Base-by-base conservation (phyloP, 2,888 invertebrate genomes). In the Agrochola macilenta region DNA sequence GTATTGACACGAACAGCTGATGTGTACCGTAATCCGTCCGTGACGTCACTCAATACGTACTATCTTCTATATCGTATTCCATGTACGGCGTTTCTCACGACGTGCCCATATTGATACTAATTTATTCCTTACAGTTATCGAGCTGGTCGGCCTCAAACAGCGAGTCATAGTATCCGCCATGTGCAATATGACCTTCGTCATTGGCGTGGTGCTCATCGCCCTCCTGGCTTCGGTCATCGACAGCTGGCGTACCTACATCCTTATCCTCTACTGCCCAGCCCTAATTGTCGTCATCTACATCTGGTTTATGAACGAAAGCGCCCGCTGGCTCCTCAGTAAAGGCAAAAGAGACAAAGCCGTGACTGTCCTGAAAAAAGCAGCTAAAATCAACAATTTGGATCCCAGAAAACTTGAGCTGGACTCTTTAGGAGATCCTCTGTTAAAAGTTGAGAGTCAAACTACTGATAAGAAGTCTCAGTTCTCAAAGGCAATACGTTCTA, bases 281-380 rank as follows among this genome's bases (percentile, higher is more conserved):
- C 91, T 98, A 57, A 93, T 98, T 0, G 97, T 98, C 49, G 92
- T 98, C 26, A 91, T 97, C n/a, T 98, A 98, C 91, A 97, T 98
- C 71, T 98, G 98, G 97, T 94, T 98, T 79, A 96, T 98, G 90
- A 98, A 98, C 11, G 98, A 98, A 93, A 98, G 98, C 82, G 97
- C 98, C 17, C 96, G 98, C 88, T 99, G 98, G 98, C 96, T 98
- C 9, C 94, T 98, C 52, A 97, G 98, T 73, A 98, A 98, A 91
- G 97, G 98, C 8, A 97, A 97, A 88, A 95, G 97, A 83, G 97
- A 97, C 23, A 97, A 98, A 89, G 98, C 98, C 0, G 97, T 97
- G 68, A 93, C 92, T 14, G 97, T 98, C 3, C 93, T 98, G 12
- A 97, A 97, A 69, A 97, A 96, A 85, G 97, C 98, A 26, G 97